Percentiles rank a stretch among this genome's conserved stretches.
phyloP scores from a whole-genome alignment of 2,113 vertebrate genomes.

The Psettodes erumei region DNA sequence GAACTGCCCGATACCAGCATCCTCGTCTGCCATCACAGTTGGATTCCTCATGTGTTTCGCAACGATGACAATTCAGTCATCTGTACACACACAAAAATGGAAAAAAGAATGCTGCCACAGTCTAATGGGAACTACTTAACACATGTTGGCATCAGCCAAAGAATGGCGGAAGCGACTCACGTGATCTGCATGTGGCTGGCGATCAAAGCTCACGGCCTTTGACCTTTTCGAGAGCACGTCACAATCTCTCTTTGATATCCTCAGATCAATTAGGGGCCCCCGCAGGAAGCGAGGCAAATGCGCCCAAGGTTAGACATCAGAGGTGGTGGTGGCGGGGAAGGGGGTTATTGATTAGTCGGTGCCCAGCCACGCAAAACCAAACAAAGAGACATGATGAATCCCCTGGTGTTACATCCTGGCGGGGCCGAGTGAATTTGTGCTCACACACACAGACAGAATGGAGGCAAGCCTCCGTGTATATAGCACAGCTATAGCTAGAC shows the following conservation, averaged over 20 bases:
- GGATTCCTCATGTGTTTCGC: not conserved
- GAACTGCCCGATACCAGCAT: too few relatives aligned
- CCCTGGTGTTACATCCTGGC: constrained; percentile 38
- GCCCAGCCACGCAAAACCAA: constrained; percentile 43
- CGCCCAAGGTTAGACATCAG: constrained; percentile 52
- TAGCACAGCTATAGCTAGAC: not conserved
- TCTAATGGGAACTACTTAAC: not conserved
- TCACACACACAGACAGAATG: too few relatives aligned
- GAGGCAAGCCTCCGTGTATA: not conserved
- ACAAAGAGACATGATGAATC: constrained; percentile 50
- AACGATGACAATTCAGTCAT: too few relatives aligned
- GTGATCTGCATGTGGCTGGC: constrained; percentile 34
- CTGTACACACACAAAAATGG: not conserved
- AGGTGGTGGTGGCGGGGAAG: constrained; percentile 6
- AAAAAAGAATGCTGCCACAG: not conserved
- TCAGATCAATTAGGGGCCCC: constrained; percentile 44
- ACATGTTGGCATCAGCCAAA: not conserved
- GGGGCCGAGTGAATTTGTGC: not conserved
- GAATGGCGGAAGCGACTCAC: not conserved
- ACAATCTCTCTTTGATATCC: constrained; percentile 59
- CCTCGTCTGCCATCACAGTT: not conserved
- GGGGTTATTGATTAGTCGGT: constrained; percentile 54
- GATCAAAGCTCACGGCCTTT: constrained; percentile 38
- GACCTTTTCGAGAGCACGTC: constrained; percentile 32
- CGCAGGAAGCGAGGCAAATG: constrained; percentile 13